Conservation (phyloP, 2,797 vertebrate genomes). For the Alca torda region DNA sequence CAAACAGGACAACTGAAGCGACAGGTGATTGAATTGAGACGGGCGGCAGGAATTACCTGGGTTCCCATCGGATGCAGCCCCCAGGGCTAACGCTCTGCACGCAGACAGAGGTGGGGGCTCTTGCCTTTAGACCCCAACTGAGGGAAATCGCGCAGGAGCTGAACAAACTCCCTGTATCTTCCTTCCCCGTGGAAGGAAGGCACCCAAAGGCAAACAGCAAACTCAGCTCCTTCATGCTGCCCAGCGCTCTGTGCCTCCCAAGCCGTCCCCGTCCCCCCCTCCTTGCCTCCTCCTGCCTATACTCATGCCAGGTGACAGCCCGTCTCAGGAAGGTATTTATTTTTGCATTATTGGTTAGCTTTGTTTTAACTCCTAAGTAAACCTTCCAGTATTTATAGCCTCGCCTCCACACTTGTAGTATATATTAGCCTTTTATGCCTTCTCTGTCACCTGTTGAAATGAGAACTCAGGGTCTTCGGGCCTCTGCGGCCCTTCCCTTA, state of each 20-base stretch:
- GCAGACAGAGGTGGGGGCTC: neutral
- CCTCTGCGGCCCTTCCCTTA: slow-evolving; percentile 74
- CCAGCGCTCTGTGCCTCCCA: rapidly evolving
- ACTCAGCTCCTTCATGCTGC: neutral
- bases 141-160: neutral
- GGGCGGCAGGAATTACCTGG: neutral
- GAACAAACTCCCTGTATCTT: neutral
- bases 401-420: slow-evolving; percentile 68
- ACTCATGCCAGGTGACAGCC: slow-evolving; percentile 40
- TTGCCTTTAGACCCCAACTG: rapidly evolving
- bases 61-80: rapidly evolving
- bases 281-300: neutral
- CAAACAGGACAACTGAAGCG: rapidly evolving
- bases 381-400: slow-evolving; percentile 68
- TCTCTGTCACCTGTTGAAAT: slow-evolving; percentile 88
- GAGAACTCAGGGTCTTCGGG: slow-evolving; percentile 74
- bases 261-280: rapidly evolving
- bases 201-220: neutral
- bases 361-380: slow-evolving; percentile 71
- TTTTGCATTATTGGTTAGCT: slow-evolving; percentile 63
- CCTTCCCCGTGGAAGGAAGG: neutral
- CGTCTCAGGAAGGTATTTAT: slow-evolving; percentile 62
- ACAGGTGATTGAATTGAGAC: neutral
- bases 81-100: neutral
- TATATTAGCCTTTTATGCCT: slow-evolving; percentile 78